Base-by-base conservation (phyloP, 1,140 invertebrate genomes). In the Onthophagus taurus region DNA sequence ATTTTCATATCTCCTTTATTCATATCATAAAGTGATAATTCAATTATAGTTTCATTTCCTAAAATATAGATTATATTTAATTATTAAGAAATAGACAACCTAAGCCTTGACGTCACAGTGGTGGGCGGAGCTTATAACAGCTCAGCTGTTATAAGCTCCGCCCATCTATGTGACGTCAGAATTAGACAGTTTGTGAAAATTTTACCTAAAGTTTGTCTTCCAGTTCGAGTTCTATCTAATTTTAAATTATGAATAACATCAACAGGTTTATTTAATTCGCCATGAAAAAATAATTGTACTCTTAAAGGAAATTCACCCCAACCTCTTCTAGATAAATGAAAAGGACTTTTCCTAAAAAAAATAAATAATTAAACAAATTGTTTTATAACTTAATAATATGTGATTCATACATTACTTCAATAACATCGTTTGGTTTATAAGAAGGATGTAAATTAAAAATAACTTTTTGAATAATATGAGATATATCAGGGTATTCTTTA, bases 241-340 rank as follows among this genome's bases (percentile, higher is more conserved):
- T 86, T 85, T 31, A 94, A 67, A 49, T 82, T 72, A 66, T 94
- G 89, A 46, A 85, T 76, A 4, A 93, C 65, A 53, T 86, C 78
- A 3, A 87, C 73, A 1, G 85, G 82, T 57, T 87, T 85, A 59
- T 92, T 87, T 8, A 79, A 59, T 3, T 66, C 53, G 55, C 82
- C 77, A 31, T 77, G 72, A 57, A 93, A 92, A 64, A 83, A 83
- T 6, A 93, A 64, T 58, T 89, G 83, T 6, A 90, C 75, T 47
- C 81, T 69, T 12, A 90, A 67, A 1, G 85, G 84, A 70, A 94
- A 94, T 69, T 93, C 89, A 11, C 89, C 89, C 89, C 89, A 94
- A 13, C 89, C 89, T 36, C 85, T 71, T 31, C 87, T 72, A 0
- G 80, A 79, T 31, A 94, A 59, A 59, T 90, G 82, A 72, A 88